Evolutionary conservation across 2,888 invertebrate species (phyloP), one percentile per base, ranked within the genome.

Genomic region (Latheticus oryzae): DNA sequence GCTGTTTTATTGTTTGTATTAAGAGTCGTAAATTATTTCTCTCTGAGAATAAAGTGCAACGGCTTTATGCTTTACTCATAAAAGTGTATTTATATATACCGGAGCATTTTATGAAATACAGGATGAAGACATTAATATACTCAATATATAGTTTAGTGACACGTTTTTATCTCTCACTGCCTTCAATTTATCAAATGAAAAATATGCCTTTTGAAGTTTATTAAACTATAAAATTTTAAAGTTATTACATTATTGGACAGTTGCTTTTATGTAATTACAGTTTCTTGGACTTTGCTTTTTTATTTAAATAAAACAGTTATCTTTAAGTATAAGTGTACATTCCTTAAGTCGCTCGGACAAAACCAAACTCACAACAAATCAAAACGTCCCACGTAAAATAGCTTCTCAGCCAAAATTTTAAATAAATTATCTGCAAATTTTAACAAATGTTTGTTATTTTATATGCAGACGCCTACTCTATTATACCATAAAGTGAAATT

Each of bases 381-480:
- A 58, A 40, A 33, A 9, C 58, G 16, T 33, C 58, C 58, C 17
- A 58, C 58, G 48, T 53, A 19, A 13, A 42, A 21, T 21, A 11
- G 43, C 43, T 43, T 33, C 30, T 30, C 28, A 30, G 28, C 50
- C 45, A 30, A 52, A 58, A 43, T 50, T 7, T 59, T 48, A 66
- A 63, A 66, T 65, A 62, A 63, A 66, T 64, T 65, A 67, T 67
- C 63, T 60, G 62, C 62, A 66, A 68, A 68, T 68, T 65, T 70
- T 68, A 69, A 68, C 69, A 66, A 69, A 70, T 66, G 70, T 60
- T 61, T 61, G 65, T 63, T 65, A 67, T 69, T 68, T 68, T 66
- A 64, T 62, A 62, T 61, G 58, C 62, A 55, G 48, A 61, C 66
- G 60, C 65, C 67, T 60, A 65, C 65, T 62, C 53, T 42, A 42